Evolutionary conservation across 2,888 invertebrate species (phyloP), one percentile per base, ranked within the genome.

Genomic region (Ichneumon xanthorius): DNA sequence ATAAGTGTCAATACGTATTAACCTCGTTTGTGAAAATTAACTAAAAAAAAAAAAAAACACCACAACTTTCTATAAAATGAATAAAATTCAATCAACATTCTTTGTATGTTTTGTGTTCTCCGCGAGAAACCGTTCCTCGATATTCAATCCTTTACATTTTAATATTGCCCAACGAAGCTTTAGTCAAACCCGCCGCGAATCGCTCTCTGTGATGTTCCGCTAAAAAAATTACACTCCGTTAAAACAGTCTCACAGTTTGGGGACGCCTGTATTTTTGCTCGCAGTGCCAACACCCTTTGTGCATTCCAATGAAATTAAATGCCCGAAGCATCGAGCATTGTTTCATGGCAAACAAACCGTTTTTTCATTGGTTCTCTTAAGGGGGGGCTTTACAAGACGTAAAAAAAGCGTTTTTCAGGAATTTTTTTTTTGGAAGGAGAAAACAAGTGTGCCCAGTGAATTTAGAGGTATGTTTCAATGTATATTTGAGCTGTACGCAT

Each of bases 31-130:
- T 63, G 37, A 68, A 68, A n/a, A 61, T 76, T 19, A 65, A 53
- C 65, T 65, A 76, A 48, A 50, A 67, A 71, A 63, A n/a, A 76
- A 55, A 76, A 70, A n/a, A 76, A 55, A 65, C 37, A 11, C 40
- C 11, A 58, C 16, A 22, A 58, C 63, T 85, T 85, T 85, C 85
- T 76, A 85, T 70, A 48, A 53, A 50, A 67, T 67, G 65, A 16
- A 79, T 55, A 0, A n/a, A 76, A 63, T 9, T 48, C 45, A 48
- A 48, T 48, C 4, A 48, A 48, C 45, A 48, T 48, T 70, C 19
- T 78, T 68, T 48, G 19, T 45, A 65, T 19, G 22, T 16, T 30
- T 50, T 45, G 22, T 71, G 68, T 70, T 70, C 70, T 58, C 4
- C n/a, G 11, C 16, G 50, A 26, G 37, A 40, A 40, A 65, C 48